phyloP scores from a whole-genome alignment of 2,888 invertebrate species.

The Priapulus caudatus region DNA sequence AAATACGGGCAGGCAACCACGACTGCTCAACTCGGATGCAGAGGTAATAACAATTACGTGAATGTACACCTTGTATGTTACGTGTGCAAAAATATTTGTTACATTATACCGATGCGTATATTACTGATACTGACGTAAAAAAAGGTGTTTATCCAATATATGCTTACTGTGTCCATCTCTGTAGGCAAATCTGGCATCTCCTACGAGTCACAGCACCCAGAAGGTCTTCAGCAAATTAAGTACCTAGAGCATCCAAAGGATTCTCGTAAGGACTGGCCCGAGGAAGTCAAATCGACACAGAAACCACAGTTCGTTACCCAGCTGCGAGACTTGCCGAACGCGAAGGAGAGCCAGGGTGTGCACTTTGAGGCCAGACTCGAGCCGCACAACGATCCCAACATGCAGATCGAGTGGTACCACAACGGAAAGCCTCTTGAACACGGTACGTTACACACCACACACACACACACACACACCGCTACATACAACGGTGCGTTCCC shows the following conservation, averaged over 20 bases:
- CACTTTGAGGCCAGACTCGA: constrained; percentile 11
- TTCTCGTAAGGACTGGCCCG: constrained; percentile 62
- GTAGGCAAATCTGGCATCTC: constrained; percentile 73
- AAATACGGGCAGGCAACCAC: constrained; percentile 86
- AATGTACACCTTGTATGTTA: too few species aligned
- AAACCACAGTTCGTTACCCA: constrained; percentile 82
- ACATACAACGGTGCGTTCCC: too few species aligned
- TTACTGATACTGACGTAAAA: neutral
- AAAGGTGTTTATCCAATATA: neutral
- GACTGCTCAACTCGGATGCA: constrained; percentile 40
- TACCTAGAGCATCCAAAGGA: constrained; percentile 63
- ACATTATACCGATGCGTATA: neutral
- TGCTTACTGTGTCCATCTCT: neutral
- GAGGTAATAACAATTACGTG: too few species aligned
- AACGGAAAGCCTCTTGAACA: constrained; percentile 39
- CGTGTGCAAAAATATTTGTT: too few species aligned
- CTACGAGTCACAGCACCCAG: constrained; percentile 80
- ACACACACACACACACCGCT: too few species aligned
- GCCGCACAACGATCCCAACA: constrained; percentile 16
- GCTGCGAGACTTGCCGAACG: constrained; percentile 65
- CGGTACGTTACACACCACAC: constrained; percentile 29
- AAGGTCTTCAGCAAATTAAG: constrained; percentile 78
- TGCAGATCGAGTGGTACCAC: constrained; percentile 36
- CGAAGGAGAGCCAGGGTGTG: constrained; percentile 9
- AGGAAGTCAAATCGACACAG: constrained; percentile 33